phyloP scores from a whole-genome alignment of 2,797 vertebrate genomes.

The Sandelia bainsii region DNA sequence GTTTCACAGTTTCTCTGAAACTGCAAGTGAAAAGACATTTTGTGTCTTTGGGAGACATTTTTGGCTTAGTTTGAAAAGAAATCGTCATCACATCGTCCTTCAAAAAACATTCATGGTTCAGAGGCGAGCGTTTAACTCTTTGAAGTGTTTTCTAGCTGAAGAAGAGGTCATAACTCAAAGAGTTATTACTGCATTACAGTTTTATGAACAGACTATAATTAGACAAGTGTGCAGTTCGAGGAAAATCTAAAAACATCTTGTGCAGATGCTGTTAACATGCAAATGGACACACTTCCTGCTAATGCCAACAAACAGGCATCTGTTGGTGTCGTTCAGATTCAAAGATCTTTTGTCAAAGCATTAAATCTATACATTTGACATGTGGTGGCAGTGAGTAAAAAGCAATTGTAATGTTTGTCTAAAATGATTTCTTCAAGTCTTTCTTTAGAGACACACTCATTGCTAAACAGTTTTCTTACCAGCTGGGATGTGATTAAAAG shows the following conservation, averaged over 20 bases:
- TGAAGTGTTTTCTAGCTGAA: background rate
- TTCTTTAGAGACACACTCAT: background rate
- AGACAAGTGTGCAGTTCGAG: slow-evolving; percentile 59
- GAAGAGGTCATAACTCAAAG: slow-evolving; percentile 12
- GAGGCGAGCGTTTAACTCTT: background rate
- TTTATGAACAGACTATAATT: slow-evolving; percentile 60
- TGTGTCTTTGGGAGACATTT: background rate
- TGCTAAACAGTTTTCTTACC: background rate
- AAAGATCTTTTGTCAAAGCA: slow-evolving; percentile 5
- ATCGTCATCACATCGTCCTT: background rate
- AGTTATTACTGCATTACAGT: slow-evolving; percentile 45
- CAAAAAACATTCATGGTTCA: background rate
- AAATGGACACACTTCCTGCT: slow-evolving; percentile 13
- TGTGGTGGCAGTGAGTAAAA: background rate
- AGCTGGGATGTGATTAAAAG: slow-evolving; percentile 24
- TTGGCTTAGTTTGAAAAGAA: background rate
- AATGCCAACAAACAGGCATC: slow-evolving; percentile 33
- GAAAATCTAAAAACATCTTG: slow-evolving; percentile 58
- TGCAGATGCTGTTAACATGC: slow-evolving; percentile 40
- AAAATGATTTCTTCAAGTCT: slow-evolving; percentile 8
- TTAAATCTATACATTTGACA: background rate
- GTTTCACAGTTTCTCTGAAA: background rate
- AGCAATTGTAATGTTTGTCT: background rate
- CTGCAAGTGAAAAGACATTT: background rate
- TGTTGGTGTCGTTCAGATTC: slow-evolving; percentile 31